Percentiles rank a stretch among this genome's conserved stretches.
Evolutionary conservation across 2,113 vertebrate species (phyloP).

Genomic region (Hyperoodon ampullatus): DNA sequence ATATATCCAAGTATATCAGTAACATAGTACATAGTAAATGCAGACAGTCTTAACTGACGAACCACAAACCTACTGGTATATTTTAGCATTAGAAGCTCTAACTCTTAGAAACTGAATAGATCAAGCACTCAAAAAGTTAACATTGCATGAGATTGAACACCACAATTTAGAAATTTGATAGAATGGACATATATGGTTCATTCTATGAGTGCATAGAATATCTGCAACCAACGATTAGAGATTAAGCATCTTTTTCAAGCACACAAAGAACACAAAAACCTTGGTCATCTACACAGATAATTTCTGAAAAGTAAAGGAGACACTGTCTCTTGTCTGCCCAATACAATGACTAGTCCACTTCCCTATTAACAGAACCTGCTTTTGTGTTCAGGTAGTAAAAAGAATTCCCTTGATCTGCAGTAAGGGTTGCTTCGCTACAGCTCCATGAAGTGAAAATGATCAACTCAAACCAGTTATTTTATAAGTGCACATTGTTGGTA

Average conservation of each 20-base stretch:
- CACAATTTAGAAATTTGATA: background rate
- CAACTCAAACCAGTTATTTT: background rate
- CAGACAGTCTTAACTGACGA: background rate
- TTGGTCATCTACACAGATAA: background rate
- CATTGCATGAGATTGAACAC: background rate
- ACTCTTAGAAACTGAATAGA: background rate
- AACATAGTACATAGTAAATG: background rate
- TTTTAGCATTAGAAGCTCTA: background rate
- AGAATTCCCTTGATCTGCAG: background rate
- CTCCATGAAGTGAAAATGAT: background rate
- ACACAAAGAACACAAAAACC: background rate
- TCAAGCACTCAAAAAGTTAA: background rate
- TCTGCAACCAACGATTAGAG: background rate
- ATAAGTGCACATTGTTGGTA: background rate
- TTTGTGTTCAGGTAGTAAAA: background rate
- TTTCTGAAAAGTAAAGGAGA: background rate
- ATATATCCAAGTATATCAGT: background rate
- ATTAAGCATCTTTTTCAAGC: background rate
- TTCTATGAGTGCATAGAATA: background rate
- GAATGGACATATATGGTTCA: background rate
- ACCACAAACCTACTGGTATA: background rate
- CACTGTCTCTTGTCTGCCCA: background rate
- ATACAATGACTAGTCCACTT: background rate
- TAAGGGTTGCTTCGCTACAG: background rate
- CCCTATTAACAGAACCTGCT: background rate